Percentiles rank a stretch among this genome's conserved stretches.
phyloP scores from a whole-genome alignment of 2,113 vertebrate species.

The Arizona elegans region DNA sequence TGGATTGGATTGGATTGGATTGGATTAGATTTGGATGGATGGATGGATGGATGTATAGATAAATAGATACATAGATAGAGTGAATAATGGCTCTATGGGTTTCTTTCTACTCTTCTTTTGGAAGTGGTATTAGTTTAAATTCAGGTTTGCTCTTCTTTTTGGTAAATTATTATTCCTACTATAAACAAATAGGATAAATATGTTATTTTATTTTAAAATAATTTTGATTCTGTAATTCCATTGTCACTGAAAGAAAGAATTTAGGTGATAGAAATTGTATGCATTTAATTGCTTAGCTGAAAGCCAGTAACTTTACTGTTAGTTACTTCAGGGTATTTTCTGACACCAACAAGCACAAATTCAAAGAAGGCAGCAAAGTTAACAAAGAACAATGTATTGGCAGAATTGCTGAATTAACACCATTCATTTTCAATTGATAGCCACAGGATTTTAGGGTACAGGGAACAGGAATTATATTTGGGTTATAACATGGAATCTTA shows the following conservation, averaged over 20 bases:
- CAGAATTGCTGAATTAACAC: neutral
- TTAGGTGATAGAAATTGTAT: neutral
- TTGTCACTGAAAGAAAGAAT: neutral
- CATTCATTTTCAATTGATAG: neutral
- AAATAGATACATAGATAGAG: no score
- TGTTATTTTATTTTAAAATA: neutral
- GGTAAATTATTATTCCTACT: neutral
- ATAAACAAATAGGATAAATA: neutral
- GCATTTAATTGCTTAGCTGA: neutral
- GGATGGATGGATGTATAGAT: accelerated
- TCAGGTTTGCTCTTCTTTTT: neutral
- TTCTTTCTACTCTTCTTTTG: neutral
- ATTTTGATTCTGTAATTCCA: neutral
- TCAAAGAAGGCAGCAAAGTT: neutral
- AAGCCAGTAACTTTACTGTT: neutral
- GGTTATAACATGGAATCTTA: neutral
- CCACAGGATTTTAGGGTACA: neutral
- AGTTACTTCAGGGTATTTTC: neutral
- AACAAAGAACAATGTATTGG: neutral
- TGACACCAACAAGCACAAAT: neutral
- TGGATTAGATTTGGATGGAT: neutral
- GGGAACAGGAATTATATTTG: conserved; percentile 15
- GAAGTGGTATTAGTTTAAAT: neutral
- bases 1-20: no score
- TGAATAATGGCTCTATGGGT: neutral